These are phyloP conservation scores for Channallabes apus DNA, from an alignment of 2,797 vertebrate species.

Conservation along the genomic window DNA sequence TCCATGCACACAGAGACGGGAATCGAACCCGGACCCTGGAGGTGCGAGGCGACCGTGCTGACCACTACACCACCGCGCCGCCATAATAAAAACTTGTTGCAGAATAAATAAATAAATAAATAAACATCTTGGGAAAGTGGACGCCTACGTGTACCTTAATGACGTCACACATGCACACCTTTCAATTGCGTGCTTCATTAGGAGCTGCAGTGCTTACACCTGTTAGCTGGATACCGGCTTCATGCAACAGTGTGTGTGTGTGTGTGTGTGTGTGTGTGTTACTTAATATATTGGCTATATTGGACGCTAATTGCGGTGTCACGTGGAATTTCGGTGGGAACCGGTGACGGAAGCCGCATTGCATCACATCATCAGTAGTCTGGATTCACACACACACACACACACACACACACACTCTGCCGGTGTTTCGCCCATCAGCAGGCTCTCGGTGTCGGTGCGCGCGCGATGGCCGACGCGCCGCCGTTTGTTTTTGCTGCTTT, in stretches of 20 bases:
- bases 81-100: too few species aligned
- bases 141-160: too few species aligned
- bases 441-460: slow-evolving; percentile 47
- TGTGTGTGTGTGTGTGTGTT: too few species aligned
- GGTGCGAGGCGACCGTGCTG: too few species aligned
- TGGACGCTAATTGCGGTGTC: background rate
- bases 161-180: background rate
- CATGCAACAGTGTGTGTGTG: background rate
- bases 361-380: slow-evolving; percentile 74
- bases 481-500: background rate
- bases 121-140: background rate
- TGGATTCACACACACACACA: slow-evolving; percentile 53
- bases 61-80: too few species aligned
- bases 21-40: too few species aligned
- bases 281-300: background rate
- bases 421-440: slow-evolving; percentile 41
- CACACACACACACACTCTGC: slow-evolving; percentile 1
- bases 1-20: too few species aligned
- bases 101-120: too few species aligned
- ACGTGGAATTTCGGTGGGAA: slow-evolving; percentile 43
- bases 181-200: background rate
- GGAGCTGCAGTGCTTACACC: background rate
- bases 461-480: slow-evolving; percentile 27
- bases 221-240: background rate
- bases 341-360: slow-evolving; percentile 75